A percentile compares a stretch with the other conserved stretches of the same genome.
phyloP scores from a whole-genome alignment of 2,113 vertebrate genomes.

The Rhegmatorhina hoffmannsi region DNA sequence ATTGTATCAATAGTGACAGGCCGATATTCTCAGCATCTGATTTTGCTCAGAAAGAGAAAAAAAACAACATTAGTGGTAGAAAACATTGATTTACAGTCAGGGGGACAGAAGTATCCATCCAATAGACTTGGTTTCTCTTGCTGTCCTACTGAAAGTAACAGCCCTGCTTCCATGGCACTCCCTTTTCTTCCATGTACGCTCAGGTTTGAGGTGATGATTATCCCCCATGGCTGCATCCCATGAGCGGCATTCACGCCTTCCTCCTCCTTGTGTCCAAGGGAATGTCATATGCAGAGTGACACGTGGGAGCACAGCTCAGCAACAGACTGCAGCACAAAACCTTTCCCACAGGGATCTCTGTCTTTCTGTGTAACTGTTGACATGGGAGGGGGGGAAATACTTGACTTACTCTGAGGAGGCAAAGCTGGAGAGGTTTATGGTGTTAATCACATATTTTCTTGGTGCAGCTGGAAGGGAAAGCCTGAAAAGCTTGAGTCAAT shows the following conservation, averaged over 20 bases:
- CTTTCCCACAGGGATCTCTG: background rate
- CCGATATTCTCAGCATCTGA: background rate
- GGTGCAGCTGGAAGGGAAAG: background rate
- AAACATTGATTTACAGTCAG: background rate
- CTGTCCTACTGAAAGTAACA: background rate
- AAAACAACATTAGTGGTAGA: background rate
- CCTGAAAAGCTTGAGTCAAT: background rate
- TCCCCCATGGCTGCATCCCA: background rate
- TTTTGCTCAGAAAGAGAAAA: background rate
- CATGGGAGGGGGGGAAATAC: background rate
- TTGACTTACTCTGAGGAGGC: background rate
- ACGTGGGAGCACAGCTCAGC: background rate
- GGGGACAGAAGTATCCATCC: background rate
- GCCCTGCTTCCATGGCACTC: background rate
- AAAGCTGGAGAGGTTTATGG: background rate
- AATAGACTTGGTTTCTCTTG: background rate
- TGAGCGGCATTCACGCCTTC: background rate
- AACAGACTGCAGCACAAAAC: background rate
- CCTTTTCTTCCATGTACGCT: background rate
- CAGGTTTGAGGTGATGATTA: background rate
- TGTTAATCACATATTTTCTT: background rate
- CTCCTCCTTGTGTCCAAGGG: background rate
- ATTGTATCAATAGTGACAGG: background rate
- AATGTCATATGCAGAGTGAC: rapidly evolving
- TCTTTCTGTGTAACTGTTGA: background rate